These are phyloP conservation scores for Tricholauxania praeusta DNA, from an alignment of 2,888 invertebrate genomes.

Conservation along the genomic window DNA sequence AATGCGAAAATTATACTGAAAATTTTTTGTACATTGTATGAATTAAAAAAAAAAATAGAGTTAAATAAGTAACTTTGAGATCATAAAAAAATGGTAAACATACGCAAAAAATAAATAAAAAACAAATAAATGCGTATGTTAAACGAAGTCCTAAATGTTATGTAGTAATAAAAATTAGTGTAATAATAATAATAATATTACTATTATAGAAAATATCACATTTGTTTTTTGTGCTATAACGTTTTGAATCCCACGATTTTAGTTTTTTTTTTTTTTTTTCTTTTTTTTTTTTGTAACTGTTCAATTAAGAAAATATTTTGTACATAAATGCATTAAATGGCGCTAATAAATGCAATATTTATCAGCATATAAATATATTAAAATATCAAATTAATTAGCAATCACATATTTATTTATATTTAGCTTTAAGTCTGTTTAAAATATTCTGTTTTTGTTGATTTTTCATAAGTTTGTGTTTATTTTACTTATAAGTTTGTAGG, in stretches of 20 bases:
- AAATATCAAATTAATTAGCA: constrained; percentile 24
- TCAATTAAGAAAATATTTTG: constrained; percentile 17
- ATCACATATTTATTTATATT: constrained; percentile 28
- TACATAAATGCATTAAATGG: constrained; percentile 26
- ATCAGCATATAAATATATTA: background rate
- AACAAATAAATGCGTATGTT: too few relatives aligned
- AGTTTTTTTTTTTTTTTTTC: constrained; percentile 7
- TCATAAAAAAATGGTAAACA: too few relatives aligned
- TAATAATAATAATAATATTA: constrained; percentile 27
- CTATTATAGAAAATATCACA: constrained; percentile 48
- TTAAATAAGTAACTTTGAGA: too few relatives aligned
- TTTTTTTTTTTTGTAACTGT: constrained; percentile 11
- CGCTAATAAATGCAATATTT: constrained; percentile 1
- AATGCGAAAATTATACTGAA: too few relatives aligned
- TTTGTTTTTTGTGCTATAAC: constrained; percentile 41
- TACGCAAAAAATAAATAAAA: too few relatives aligned
- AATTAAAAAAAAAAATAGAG: too few relatives aligned
- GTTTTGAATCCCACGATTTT: background rate
- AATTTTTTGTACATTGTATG: too few relatives aligned
- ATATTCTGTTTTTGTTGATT: constrained; percentile 43
- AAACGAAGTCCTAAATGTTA: too few relatives aligned
- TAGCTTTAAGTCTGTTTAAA: constrained; percentile 5
- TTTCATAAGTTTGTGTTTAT: constrained; percentile 37
- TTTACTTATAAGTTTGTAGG: constrained; percentile 24
- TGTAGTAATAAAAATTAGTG: background rate